Base-by-base conservation (phyloP, 2,113 vertebrate genomes). In the Ardeotis arabs region DNA sequence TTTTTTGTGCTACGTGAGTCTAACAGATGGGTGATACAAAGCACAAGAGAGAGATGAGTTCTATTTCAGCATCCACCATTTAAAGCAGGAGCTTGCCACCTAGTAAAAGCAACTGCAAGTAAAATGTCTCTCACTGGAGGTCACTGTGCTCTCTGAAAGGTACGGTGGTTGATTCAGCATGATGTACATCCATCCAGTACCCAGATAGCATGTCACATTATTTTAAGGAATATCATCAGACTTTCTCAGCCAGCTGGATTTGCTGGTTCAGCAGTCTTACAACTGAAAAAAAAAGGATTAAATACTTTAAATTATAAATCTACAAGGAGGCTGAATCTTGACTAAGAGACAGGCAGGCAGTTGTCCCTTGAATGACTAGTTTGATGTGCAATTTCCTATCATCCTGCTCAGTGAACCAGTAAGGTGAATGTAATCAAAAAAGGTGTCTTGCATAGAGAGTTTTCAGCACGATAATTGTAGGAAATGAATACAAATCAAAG, bases 401-500 rank as follows among this genome's bases (percentile, higher is more conserved):
- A 93, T 90, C 41, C 52, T 94, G 50, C 59, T 89, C 87, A 95
- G 53, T 88, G 86, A 97, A 95, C 62, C 75, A 94, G 9, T 87
- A 87, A 97, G 79, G 82, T 95, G 91, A 92, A 90, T 52, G 72
- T 53, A 94, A 92, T 89, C 67, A 69, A 83, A 92, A 95, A 77
- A 21, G 39, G 67, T 66, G 45, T 77, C 91, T 93, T 92, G 52
- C 83, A 95, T 35, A 70, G 29, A 59, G 83, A 96, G 62, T 73
- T 96, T 94, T 93, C 28, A 95, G 82, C 44, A 91, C 14, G 31
- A 80, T 79, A 90, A 96, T 80, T 87, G 49, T 55, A 90, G 89
- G 45, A 94, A 97, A 86, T 90, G 3, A 89, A 96, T 90, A 89
- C 13, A 97, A 97, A 97, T 90, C 73, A 92, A 97, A 93, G 47